Base-by-base conservation (phyloP, 2,797 vertebrate genomes). In the Pterois miles region DNA sequence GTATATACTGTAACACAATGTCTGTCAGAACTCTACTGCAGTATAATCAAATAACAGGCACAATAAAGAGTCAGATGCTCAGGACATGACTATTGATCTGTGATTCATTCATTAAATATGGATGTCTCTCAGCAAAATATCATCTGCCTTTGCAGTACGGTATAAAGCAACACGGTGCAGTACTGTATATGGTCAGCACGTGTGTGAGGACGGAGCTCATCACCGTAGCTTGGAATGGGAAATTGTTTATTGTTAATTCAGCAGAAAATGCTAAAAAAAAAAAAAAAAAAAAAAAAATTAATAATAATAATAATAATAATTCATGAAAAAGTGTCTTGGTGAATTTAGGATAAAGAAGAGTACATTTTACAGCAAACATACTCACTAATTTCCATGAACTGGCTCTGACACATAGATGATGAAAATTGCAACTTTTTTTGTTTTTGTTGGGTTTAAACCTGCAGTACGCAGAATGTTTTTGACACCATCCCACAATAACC, bases 21-120 rank as follows among this genome's bases (percentile, higher is more conserved):
- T 66, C 71, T 63, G 34, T 81, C 80, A 70, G 14, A 84, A 75
- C 75, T 77, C 14, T 73, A 23, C 76, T 65, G 74, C 87, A 84
- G 79, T 71, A 80, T 81, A 74, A 87, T 88, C 79, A 88, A 86
- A 88, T 87, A 81, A 79, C 85, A 78, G 57, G 60, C 64, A 81
- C 76, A 81, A 76, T 78, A 83, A 72, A 54, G 69, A 76, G 69
- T 81, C 78, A 79, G 72, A 83, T 85, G 80, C 54, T 63, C 65
- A 78, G 87, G 86, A 90, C 86, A 83, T 36, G 6, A 71, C 25
- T 86, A 88, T 89, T 76, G 88, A 93, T 92, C 73, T 65, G 23
- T 48, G 73, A 87, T 80, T 58, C 77, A 53, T 83, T 87, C 80
- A 89, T 92, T 81, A 91, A 92, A 86, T 86, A 91, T 88, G 81